Conservation (phyloP, 2,113 vertebrate species). For the Cynocephalus volans region DNA sequence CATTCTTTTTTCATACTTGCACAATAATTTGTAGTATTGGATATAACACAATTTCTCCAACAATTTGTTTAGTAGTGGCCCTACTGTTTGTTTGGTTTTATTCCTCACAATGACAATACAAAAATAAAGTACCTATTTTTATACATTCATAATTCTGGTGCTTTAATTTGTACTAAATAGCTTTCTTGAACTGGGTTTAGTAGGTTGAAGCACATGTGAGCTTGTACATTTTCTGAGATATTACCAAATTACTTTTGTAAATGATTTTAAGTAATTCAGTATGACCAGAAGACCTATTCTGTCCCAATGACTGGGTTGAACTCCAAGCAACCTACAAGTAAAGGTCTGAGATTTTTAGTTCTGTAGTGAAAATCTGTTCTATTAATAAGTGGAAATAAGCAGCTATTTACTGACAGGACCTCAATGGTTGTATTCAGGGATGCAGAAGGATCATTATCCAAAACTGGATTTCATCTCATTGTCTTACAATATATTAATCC, state of each 20-base stretch:
- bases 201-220: neutral
- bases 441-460: neutral
- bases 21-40: neutral
- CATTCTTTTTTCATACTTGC: neutral
- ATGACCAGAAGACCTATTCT: neutral
- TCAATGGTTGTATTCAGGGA: neutral
- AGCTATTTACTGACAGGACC: neutral
- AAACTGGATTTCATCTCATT: neutral
- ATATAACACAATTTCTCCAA: neutral
- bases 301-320: neutral
- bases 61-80: neutral
- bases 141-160: neutral
- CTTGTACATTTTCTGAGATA: constrained; percentile 1
- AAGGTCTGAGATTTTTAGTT: neutral
- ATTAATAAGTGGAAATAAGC: neutral
- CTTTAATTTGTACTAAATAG: neutral
- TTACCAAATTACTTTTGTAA: neutral
- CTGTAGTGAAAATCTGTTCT: neutral
- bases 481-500: neutral
- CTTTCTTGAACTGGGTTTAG: neutral
- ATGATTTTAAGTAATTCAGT: neutral
- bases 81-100: neutral
- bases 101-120: neutral
- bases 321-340: neutral
- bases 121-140: neutral